phyloP scores from a whole-genome alignment of 2,113 vertebrate species.

The Dasyurus viverrinus region DNA sequence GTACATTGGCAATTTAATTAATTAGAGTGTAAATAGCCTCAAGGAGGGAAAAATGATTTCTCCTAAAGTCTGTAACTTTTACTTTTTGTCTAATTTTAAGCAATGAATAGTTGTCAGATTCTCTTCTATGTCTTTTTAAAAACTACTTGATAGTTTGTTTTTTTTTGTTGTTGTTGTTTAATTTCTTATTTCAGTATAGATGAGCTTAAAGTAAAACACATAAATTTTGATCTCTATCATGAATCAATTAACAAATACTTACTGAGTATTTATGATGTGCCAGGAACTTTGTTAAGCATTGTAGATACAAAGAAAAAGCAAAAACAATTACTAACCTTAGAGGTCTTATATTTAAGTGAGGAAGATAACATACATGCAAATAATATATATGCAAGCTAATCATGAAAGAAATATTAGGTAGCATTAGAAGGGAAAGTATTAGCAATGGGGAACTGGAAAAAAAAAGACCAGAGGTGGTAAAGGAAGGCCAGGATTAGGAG shows the following conservation, averaged over 20 bases:
- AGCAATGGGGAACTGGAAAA: too few relatives aligned
- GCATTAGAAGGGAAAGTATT: too few relatives aligned
- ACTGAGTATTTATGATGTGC: neutral
- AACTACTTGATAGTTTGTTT: slow-evolving; percentile 49
- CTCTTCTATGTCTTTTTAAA: neutral
- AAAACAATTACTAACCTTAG: neutral
- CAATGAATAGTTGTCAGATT: slow-evolving; percentile 52
- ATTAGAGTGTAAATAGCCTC: slow-evolving; percentile 27
- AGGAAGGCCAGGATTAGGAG: too few relatives aligned
- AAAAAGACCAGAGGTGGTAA: too few relatives aligned
- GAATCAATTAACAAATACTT: neutral
- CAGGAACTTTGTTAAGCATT: neutral
- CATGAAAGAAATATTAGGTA: too few relatives aligned
- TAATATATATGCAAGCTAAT: too few relatives aligned
- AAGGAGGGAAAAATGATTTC: neutral
- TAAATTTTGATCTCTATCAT: slow-evolving; percentile 71
- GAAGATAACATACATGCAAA: neutral
- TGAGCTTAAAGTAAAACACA: slow-evolving; percentile 47
- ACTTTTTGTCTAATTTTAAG: slow-evolving; percentile 32
- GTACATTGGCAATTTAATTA: slow-evolving; percentile 16
- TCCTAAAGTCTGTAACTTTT: slow-evolving; percentile 44
- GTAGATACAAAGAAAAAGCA: neutral
- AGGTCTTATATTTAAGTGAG: neutral
- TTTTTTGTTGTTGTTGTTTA: neutral
- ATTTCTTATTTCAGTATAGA: slow-evolving; percentile 42